A percentile compares a stretch with the other conserved stretches of the same genome.
Evolutionary conservation across 1,140 invertebrate genomes (phyloP).

Genomic region (Camponotus vicinus): DNA sequence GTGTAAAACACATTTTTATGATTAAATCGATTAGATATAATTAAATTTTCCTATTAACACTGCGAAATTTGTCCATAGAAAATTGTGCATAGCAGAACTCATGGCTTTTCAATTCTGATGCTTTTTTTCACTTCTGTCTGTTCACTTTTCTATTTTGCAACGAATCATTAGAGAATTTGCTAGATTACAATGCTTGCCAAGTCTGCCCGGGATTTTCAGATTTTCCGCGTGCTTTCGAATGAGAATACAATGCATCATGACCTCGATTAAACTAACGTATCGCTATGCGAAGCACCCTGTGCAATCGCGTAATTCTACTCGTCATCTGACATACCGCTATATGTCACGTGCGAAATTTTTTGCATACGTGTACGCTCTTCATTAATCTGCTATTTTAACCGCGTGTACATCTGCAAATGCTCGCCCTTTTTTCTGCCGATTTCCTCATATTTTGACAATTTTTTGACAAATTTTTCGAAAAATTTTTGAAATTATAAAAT

Average conservation of each 20-base stretch:
- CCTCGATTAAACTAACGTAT: background rate
- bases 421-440: background rate
- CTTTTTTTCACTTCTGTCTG: slow-evolving; percentile 14
- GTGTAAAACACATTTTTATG: background rate
- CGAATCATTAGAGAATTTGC: background rate
- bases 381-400: background rate
- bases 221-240: slow-evolving; percentile 22
- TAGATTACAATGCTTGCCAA: slow-evolving; percentile 30
- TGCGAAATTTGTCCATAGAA: slow-evolving; percentile 2
- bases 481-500: background rate
- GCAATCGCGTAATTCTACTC: slow-evolving; percentile 20
- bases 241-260: slow-evolving; percentile 4
- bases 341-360: slow-evolving; percentile 29
- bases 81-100: slow-evolving; percentile 3
- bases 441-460: background rate
- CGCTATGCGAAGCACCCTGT: background rate
- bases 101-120: background rate
- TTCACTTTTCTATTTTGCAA: slow-evolving; percentile 27
- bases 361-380: background rate
- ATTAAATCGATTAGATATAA: slow-evolving; percentile 3
- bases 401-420: background rate
- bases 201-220: slow-evolving; percentile 31
- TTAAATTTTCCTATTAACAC: slow-evolving; percentile 2
- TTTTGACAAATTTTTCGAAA: background rate
- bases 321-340: slow-evolving; percentile 1